Evolutionary conservation across 2,113 vertebrate species (phyloP), one percentile per base, ranked within the genome.

Genomic region (Xyrauchen texanus): DNA sequence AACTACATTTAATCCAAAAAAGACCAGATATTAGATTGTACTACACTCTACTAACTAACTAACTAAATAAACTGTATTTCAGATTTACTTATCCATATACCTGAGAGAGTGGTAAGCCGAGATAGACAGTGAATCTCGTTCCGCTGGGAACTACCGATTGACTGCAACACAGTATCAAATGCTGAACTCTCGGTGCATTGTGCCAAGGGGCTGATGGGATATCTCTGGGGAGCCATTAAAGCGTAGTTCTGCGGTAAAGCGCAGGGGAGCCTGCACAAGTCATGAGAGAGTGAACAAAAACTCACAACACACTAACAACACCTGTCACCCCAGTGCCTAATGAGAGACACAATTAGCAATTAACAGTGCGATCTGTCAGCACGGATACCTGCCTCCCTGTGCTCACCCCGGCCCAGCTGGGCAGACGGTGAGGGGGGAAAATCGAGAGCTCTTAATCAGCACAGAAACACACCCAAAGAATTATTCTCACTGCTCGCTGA

Each of bases 281-380:
- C 92, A 89, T 69, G 85, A 85, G 92, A 92, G 92, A 89, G 86
- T 42, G 81, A 81, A 68, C 79, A 86, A 84, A 83, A 90, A 90
- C 88, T 92, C 89, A 90, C 89, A 91, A 91, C 91, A 92, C 88
- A 89, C 92, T 92, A 90, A 91, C 92, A 93, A 92, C 93, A 94
- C 92, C 93, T 94, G 93, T 93, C 92, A 93, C 92, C 93, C 88
- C 89, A 60, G 84, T 83, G 86, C 89, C 89, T 94, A 94, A 94
- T 93, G 92, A 93, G 92, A 92, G 91, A 92, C 92, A 93, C 92
- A 92, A 93, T 93, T 93, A 93, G 91, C 92, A 93, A 93, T 93
- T 94, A 93, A 89, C 91, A 86, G 86, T 86, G 89, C 89, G 90
- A 92, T 93, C 90, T 93, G 92, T 93, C 92, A 92, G 90, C 89